Evolutionary conservation across 2,797 vertebrate genomes (phyloP).

Genomic region (Ispidina lecontei): DNA sequence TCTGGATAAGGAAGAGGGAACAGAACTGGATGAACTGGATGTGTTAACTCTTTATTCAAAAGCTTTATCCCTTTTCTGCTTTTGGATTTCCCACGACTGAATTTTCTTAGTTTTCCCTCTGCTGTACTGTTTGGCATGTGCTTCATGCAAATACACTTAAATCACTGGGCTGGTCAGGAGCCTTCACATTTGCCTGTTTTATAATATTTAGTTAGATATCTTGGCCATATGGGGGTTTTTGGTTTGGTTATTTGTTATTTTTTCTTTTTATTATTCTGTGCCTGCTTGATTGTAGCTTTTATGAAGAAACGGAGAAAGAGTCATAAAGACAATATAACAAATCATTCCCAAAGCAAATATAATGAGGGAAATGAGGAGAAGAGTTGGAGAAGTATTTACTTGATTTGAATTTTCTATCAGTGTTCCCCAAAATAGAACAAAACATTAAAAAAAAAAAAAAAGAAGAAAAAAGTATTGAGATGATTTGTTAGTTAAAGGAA

Average conservation of each 20-base stretch:
- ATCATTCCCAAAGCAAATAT: conserved; percentile 43
- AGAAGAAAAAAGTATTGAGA: conserved; percentile 1
- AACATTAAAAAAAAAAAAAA: not conserved
- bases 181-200: not conserved
- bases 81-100: not conserved
- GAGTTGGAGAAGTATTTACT: conserved; percentile 45
- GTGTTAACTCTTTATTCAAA: not conserved
- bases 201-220: not conserved
- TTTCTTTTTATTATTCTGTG: not conserved
- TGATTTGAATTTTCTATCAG: conserved; percentile 38
- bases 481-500: conserved; percentile 36
- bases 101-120: conserved; percentile 1
- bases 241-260: not conserved
- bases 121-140: not conserved
- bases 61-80: not conserved
- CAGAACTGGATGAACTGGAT: conserved; percentile 17
- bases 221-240: not conserved
- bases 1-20: not conserved
- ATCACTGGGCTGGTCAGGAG: not conserved
- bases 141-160: not conserved
- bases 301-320: not conserved
- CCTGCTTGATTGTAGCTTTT: conserved; percentile 31
- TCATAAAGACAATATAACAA: conserved; percentile 30
- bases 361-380: not conserved
- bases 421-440: conserved; percentile 51